Evolutionary conservation across 2,797 vertebrate species (phyloP), one percentile per base, ranked within the genome.

Genomic region (Ceryle rudis): DNA sequence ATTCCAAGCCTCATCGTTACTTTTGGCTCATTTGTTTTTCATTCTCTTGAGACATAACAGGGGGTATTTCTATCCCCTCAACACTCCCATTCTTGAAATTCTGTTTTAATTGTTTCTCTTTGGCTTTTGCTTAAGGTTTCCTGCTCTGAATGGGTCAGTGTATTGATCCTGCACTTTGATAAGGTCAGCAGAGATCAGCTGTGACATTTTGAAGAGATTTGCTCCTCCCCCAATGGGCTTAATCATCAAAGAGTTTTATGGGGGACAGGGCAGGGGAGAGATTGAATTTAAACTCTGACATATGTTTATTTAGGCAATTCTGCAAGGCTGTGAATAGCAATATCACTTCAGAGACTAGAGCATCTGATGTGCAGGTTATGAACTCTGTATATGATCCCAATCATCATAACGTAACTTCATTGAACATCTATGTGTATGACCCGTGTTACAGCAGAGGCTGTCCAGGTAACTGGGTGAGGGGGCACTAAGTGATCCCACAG

Each of bases 111-210:
- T 97, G 95, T 95, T 97, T 96, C 47, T 25, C 80, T 95, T 95
- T 94, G 96, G 94, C 96, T 95, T 97, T 96, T 96, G 75, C 89
- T 93, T 95, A 97, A 96, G 94, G 94, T 97, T 98, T 93, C 92
- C 91, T 86, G 47, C 92, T 96, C 84, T 0, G 22, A 89, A 93
- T 89, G 97, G 96, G 96, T 97, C 86, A 96, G 82, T 3, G 65
- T 98, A 98, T 98, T 65, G 98, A 98, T 98, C 97, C 94, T 92
- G 75, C 62, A 79, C 97, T 96, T 97, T 98, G 98, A 98, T 98
- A 98, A 98, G 98, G 98, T 98, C 98, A 98, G 95, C 44, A 79
- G 94, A 97, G 97, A 98, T 98, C 97, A 96, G 87, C 92, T 97
- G 96, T 98, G 98, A 97, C 97, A 98, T 97, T 98, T 97, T 7